A percentile compares a stretch with the other conserved stretches of the same genome.
Evolutionary conservation across 2,888 invertebrate genomes (phyloP).

Genomic region (Agrypnus murinus): DNA sequence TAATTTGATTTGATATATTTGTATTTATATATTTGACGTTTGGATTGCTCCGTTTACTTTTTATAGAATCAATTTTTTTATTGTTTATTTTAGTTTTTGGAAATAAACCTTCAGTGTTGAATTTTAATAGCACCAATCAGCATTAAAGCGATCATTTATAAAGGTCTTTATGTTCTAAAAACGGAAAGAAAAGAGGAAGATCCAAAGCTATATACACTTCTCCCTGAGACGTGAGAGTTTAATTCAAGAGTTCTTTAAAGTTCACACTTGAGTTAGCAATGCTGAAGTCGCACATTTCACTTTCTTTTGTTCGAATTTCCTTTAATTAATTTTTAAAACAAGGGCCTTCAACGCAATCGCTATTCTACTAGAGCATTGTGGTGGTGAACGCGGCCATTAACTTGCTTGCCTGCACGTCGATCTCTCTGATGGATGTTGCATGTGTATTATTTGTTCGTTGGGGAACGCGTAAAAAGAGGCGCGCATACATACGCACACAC

Average conservation of each 20-base stretch:
- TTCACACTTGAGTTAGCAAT: conserved; percentile 15
- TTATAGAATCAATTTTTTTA: too few relatives aligned
- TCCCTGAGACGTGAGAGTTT: conserved; percentile 8
- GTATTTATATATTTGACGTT: too few relatives aligned
- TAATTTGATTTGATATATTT: too few relatives aligned
- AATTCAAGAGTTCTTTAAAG: conserved; percentile 20
- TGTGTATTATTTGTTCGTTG: conserved; percentile 39
- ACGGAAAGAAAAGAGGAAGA: too few relatives aligned
- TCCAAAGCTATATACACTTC: too few relatives aligned
- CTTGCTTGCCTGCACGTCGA: conserved; percentile 23
- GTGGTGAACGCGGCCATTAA: background rate
- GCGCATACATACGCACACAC: background rate
- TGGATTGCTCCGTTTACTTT: too few relatives aligned
- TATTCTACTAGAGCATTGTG: conserved; percentile 7
- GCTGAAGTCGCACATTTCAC: conserved; percentile 22
- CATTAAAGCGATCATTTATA: too few relatives aligned
- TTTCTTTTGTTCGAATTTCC: conserved; percentile 21
- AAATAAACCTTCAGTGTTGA: too few relatives aligned
- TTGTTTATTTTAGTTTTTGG: too few relatives aligned
- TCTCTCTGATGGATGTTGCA: conserved; percentile 30
- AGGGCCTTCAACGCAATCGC: conserved; percentile 18
- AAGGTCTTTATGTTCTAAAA: too few relatives aligned
- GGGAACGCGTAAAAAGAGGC: conserved; percentile 36
- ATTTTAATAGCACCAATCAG: too few relatives aligned
- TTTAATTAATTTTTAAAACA: conserved; percentile 30